Evolutionary conservation across 2,888 invertebrate genomes (phyloP).

Genomic region (Mesopsocus fuscifrons): DNA sequence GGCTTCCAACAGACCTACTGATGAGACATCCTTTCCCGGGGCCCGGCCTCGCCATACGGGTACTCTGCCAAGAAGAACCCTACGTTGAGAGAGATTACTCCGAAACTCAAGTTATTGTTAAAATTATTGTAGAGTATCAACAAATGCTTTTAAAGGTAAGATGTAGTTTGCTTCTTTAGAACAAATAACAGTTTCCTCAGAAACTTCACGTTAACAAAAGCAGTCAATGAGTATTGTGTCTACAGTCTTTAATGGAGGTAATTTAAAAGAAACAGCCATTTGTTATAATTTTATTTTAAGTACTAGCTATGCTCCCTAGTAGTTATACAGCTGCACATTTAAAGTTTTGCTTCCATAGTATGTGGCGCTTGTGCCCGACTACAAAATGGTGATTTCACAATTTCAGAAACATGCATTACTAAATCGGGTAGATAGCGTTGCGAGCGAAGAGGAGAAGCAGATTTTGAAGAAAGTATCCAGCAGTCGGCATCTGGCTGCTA

Average conservation of each 20-base stretch:
- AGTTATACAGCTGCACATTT: too few relatives aligned
- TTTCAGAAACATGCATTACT: slow-evolving; percentile 66
- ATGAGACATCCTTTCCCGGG: slow-evolving; percentile 97
- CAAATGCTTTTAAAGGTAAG: slow-evolving; percentile 62
- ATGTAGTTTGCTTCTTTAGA: too few relatives aligned
- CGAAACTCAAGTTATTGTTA: slow-evolving; percentile 87
- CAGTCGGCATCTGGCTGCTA: slow-evolving; percentile 57
- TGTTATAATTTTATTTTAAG: too few relatives aligned
- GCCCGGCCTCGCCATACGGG: slow-evolving; percentile 90
- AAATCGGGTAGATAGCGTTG: slow-evolving; percentile 66
- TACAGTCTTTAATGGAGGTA: too few relatives aligned
- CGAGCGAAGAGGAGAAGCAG: slow-evolving; percentile 50
- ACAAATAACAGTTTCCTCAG: too few relatives aligned
- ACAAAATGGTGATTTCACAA: too few relatives aligned
- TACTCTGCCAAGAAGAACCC: slow-evolving; percentile 89
- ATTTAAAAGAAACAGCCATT: slow-evolving; percentile 1
- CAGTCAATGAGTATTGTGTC: too few relatives aligned
- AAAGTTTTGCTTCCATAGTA: too few relatives aligned
- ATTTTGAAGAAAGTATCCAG: slow-evolving; percentile 41
- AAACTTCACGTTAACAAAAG: too few relatives aligned
- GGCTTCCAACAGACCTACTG: slow-evolving; percentile 69
- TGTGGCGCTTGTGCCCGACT: too few relatives aligned
- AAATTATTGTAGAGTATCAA: slow-evolving; percentile 85
- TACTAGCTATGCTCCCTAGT: too few relatives aligned
- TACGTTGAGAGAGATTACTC: slow-evolving; percentile 88